Conservation (phyloP, 2,888 invertebrate genomes). For the Apamea monoglypha region DNA sequence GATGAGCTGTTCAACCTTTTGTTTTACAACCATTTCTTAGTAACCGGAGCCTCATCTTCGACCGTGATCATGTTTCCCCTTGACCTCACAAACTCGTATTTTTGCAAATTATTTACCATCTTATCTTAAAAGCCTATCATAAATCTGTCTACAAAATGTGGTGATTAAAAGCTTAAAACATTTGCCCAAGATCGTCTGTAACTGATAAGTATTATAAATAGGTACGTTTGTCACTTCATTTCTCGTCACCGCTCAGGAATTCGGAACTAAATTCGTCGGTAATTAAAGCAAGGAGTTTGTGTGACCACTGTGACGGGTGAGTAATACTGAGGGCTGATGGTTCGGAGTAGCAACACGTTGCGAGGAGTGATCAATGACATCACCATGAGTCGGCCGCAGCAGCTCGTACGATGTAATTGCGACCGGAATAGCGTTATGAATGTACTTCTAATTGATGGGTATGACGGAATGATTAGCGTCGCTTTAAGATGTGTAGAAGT, state of each 20-base stretch:
- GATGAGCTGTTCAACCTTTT: neutral
- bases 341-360: neutral
- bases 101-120: constrained; percentile 10
- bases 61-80: neutral
- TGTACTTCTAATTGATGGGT: constrained; percentile 35
- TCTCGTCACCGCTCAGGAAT: constrained; percentile 50
- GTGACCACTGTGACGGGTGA: constrained; percentile 18
- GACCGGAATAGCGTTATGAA: constrained; percentile 33
- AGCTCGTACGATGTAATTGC: constrained; percentile 17
- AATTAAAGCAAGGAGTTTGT: constrained; percentile 36
- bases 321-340: constrained; percentile 11
- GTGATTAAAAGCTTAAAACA: constrained; percentile 25
- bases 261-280: constrained; percentile 47
- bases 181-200: constrained; percentile 22
- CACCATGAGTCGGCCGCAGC: neutral
- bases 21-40: neutral
- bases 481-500: neutral
- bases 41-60: neutral
- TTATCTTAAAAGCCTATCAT: constrained; percentile 23
- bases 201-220: constrained; percentile 32
- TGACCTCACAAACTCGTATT: constrained; percentile 26
- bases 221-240: constrained; percentile 26
- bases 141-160: constrained; percentile 30
- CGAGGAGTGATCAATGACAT: constrained; percentile 19
- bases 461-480: neutral